Percentiles rank a stretch among this genome's conserved stretches.
These are phyloP conservation scores for Chloroceryle inda DNA, from an alignment of 2,797 vertebrate genomes.

Conservation along the genomic window DNA sequence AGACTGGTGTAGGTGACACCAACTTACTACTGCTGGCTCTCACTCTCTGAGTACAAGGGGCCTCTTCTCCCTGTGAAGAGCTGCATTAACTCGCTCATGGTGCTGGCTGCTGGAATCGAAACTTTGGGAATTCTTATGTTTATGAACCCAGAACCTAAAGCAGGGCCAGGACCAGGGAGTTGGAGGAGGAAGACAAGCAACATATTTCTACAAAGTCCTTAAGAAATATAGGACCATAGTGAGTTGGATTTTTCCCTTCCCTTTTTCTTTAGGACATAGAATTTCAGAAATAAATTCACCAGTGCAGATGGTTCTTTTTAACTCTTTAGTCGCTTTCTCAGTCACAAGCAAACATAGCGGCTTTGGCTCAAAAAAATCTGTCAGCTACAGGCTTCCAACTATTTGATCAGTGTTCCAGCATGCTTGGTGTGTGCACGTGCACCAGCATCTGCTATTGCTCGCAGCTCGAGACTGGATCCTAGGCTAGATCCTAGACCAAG, in stretches of 20 bases:
- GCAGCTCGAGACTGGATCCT: not conserved
- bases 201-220: not conserved
- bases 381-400: not conserved
- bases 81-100: not conserved
- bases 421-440: not conserved
- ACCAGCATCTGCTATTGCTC: not conserved
- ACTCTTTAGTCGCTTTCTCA: not conserved
- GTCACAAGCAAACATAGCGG: not conserved
- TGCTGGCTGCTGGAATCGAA: not conserved
- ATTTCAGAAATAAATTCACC: not conserved
- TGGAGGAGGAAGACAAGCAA: not conserved
- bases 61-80: fast-evolving
- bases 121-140: not conserved
- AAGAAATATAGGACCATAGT: not conserved
- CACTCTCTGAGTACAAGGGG: not conserved
- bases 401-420: not conserved
- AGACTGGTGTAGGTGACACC: not conserved
- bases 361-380: not conserved
- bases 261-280: not conserved
- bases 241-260: not conserved
- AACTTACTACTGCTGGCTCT: not conserved
- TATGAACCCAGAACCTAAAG: not conserved
- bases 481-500: not conserved
- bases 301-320: not conserved
- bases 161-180: fast-evolving